Base-by-base conservation (phyloP, 53 echinoderm and acorn worm genomes). In the Holothuria leucospilota region DNA sequence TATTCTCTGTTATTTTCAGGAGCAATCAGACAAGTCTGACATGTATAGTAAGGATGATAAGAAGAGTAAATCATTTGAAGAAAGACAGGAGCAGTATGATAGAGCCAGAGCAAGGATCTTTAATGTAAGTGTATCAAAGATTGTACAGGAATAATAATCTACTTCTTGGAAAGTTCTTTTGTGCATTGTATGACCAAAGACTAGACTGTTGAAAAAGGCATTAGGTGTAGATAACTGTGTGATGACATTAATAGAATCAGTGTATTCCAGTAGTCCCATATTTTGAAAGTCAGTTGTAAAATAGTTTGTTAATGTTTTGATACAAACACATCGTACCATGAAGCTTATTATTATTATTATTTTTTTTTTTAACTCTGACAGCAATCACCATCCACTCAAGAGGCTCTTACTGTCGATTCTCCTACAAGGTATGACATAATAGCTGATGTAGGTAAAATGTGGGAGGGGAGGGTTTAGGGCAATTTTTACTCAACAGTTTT, bases 21-120 rank as follows among this genome's bases (percentile, higher is more conserved):
- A 83, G 26, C 83, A 67, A 49, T 83, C 83, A 24, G 83, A 83
- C 0, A 83, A 52, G 40, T 83, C 83, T 66, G 83, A 66, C 51
- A 66, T 83, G 46, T 83, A 38, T 24, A 12, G 88, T 25, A 96
- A 93, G 39, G 95, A 95, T 42, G 95, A 98, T 64, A 95, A 98
- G 88, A 87, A 87, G 51, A 98, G 93, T 85, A 98, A 98, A 88
- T 98, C 98, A 34, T 93, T 95, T 90, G 98, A 98, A 91, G 98
- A 98, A 84, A 53, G 98, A 42, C 87, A 95, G 74, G 94, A 98
- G 81, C 90, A 93, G 61, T 95, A 98, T 85, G 94, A 95, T 73
- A 84, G 87, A 59, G 94, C 93, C 18, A 94, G 94, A 72, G 94
- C 92, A 46, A 94, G 94, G 85, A 94, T 94, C 51, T 96, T 96